Evolutionary conservation across 1,140 invertebrate species (phyloP), one percentile per base, ranked within the genome.

Genomic region (Druon quercuslanigerum): DNA sequence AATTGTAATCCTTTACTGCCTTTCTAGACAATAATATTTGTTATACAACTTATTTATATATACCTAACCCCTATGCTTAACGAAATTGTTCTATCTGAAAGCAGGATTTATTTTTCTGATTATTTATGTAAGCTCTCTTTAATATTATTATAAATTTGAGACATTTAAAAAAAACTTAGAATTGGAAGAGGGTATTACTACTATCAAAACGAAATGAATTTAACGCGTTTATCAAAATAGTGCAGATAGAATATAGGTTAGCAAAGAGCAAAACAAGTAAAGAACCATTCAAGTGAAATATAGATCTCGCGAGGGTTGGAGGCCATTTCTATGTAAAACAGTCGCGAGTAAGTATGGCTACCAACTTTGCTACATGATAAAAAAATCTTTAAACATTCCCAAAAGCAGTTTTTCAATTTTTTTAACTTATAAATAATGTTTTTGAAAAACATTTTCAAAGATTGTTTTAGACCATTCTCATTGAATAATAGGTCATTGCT

Each of bases 251-350:
- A 20, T 66, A 66, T 66, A 16, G 13, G 25, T 66, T 66, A 40
- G 60, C 25, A 40, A 40, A 66, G 40, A 14, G 60, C 60, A 66
- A 66, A 66, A 66, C 60, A 66, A 66, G 60, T 66, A n/a, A 66
- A 66, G 60, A 40, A 66, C 60, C 60, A 66, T 66, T 66, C 33
- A 66, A 66, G 60, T 66, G 60, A 66, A 40, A 66, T 66, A 66
- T 66, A 66, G 60, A n/a, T 33, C 60, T 40, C 60, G 9, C n/a
- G 60, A 40, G 60, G 25, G 20, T 66, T 66, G 20, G 25, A 40
- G 33, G 60, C 60, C 13, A 66, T 66, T 66, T 33, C 60, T 66
- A 66, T 66, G 60, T 66, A 66, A 66, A 66, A 25, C 9, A 46
- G 60, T 33, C 33, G 46, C 60, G 60, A 66, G 25, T 66, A 66